Evolutionary conservation across 2,797 vertebrate genomes (phyloP), one percentile per base, ranked within the genome.

Genomic region (Steatocranus sp.): DNA sequence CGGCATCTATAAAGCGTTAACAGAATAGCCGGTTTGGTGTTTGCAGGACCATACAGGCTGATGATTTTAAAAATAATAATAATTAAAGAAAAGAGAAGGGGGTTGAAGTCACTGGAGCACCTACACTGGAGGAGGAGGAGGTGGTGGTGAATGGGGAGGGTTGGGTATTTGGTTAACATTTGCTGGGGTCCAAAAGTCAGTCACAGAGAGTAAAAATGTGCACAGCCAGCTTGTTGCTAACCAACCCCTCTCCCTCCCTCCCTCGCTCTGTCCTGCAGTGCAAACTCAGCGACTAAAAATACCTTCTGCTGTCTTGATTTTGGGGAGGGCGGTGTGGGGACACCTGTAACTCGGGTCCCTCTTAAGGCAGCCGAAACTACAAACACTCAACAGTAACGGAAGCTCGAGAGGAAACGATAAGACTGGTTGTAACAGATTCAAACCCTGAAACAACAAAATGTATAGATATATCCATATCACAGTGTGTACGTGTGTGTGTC

Each of bases 161-260:
- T 80, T 68, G 56, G 63, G 82, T n/a, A 81, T 32, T 82, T 86
- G 83, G 79, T 89, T 90, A 94, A 95, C 93, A 93, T 86, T 91
- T 87, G 87, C 89, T 79, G 77, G 86, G 86, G 87, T 92, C 91
- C 91, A 94, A 92, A 94, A 93, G 93, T 94, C 92, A 93, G 83
- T 93, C 84, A 79, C 86, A 87, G 86, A 91, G 86, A 86, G 79
- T 73, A 23, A 83, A 84, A 93, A 90, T 89, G 91, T 89, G 91
- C 87, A 90, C 84, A 88, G 80, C 85, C 86, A 90, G 84, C 84
- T 79, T 43, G 79, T 78, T 79, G 51, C 83, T 82, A 77, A 48
- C 56, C 76, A 77, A 48, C 41, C 76, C 77, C 63, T 61, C 56
- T 20, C 4, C 56, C 34, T 49, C 70, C 85, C 30, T 36, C 56